Evolutionary conservation across 2,113 vertebrate species (phyloP), one percentile per base, ranked within the genome.

Genomic region (Crocuta crocuta): DNA sequence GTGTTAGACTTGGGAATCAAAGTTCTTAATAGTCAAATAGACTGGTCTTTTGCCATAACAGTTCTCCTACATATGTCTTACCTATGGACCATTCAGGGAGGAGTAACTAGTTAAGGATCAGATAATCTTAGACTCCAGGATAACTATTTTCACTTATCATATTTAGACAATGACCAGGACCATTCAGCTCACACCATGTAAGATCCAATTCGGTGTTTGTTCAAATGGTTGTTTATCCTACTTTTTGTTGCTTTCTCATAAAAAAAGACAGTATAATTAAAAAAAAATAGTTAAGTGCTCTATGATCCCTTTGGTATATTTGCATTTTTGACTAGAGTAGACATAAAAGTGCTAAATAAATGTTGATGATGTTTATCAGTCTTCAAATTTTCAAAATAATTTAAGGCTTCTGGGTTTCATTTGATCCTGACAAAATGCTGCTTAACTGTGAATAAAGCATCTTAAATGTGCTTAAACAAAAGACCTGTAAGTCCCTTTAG

Each of bases 391-490:
- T 88, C 50, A 76, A 91, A 94, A 83, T 80, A 91, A 74, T 73
- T 82, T 61, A 55, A 70, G n/a, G 3, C 79, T 76, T 92, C 33
- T 68, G 68, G 80, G 76, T 91, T 81, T 94, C 39, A n/a, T 55
- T 83, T 81, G 84, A 91, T 88, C 3, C 3, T 95, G 61, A 98
- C 87, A 87, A 82, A 96, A 73, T 85, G 65, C 19, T 94, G 10
- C 58, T 96, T 88, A 39, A 84, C 35, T 88, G 83, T 73, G 31
- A 86, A 80, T 78, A 96, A 96, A 85, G 92, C 76, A 89, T 84
- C 65, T 85, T 95, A 92, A 96, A 92, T n/a, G 43, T 79, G 10
- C 66, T 96, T 91, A 73, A 96, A 92, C 33, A 86, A 89, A 96
- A 81, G 91, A 43, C 58, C 39, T 95, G 58, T 92, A 96, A 94